These are phyloP conservation scores for Spicauda simplicius DNA, from an alignment of 2,888 invertebrate species.

Conservation along the genomic window DNA sequence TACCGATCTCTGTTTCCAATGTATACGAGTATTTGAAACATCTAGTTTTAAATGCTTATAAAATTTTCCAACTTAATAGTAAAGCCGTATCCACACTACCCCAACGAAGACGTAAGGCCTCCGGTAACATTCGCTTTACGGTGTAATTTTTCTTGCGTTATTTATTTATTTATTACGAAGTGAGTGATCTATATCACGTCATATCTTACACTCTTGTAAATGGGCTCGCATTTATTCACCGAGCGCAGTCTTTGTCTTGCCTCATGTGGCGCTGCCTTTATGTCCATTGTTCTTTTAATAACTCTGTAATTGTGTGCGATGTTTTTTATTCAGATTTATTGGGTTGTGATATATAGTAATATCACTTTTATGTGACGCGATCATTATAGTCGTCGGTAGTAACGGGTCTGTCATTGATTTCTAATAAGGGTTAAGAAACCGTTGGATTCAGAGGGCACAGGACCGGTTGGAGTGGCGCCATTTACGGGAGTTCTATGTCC, in stretches of 20 bases:
- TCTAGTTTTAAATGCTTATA: too few relatives aligned
- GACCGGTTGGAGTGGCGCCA: too few relatives aligned
- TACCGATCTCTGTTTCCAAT: too few relatives aligned
- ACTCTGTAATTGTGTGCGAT: conserved; percentile 39
- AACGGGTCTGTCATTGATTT: too few relatives aligned
- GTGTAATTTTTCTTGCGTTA: conserved; percentile 85
- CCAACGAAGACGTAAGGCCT: conserved; percentile 65
- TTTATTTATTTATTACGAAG: conserved; percentile 84
- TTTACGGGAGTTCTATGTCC: too few relatives aligned
- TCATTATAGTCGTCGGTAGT: too few relatives aligned
- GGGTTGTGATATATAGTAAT: conserved; percentile 37
- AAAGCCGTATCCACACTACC: conserved; percentile 55
- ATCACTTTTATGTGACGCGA: too few relatives aligned
- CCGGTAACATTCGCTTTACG: conserved; percentile 84
- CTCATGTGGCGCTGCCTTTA: conserved; percentile 50
- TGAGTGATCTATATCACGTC: conserved; percentile 85
- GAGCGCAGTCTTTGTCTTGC: conserved; percentile 53
- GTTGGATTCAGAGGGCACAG: too few relatives aligned
- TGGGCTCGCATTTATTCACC: conserved; percentile 76
- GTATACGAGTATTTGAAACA: too few relatives aligned
- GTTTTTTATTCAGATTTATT: conserved; percentile 40
- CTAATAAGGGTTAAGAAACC: too few relatives aligned
- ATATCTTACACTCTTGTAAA: conserved; percentile 85
- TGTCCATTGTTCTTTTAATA: conserved; percentile 50
- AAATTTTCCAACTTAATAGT: too few relatives aligned